Evolutionary conservation across 2,888 invertebrate species (phyloP).

Genomic region (Cybosia mesomella): DNA sequence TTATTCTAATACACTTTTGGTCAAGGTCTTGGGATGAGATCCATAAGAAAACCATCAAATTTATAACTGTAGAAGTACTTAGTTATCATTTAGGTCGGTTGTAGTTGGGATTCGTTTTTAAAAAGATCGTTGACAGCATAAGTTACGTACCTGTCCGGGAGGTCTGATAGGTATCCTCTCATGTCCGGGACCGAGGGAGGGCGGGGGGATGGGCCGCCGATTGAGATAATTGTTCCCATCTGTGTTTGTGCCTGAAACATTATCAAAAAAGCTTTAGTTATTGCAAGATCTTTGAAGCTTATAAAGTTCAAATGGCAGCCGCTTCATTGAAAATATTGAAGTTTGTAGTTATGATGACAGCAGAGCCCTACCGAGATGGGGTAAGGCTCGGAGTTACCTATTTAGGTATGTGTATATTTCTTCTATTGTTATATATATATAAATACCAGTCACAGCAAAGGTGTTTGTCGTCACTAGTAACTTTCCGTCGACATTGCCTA

Average conservation of each 20-base stretch:
- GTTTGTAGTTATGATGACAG: not conserved
- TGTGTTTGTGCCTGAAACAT: constrained; percentile 85
- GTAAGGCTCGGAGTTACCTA: too few species aligned
- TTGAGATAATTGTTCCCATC: constrained; percentile 89
- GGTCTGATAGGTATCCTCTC: constrained; percentile 95
- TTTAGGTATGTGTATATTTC: too few species aligned
- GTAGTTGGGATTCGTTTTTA: not conserved
- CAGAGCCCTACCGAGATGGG: too few species aligned
- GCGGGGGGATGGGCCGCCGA: constrained; percentile 93
- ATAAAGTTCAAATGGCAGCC: too few species aligned
- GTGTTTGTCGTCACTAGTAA: not conserved
- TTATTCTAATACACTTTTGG: too few species aligned
- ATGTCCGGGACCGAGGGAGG: constrained; percentile 93
- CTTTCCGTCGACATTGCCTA: not conserved
- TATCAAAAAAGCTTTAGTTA: not conserved
- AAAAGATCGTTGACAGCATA: not conserved
- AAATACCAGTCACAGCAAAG: not conserved
- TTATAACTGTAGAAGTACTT: too few species aligned
- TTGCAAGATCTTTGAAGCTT: not conserved
- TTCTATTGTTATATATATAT: too few species aligned
- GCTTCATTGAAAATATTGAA: too few species aligned
- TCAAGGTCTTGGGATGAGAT: too few species aligned
- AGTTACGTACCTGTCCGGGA: constrained; percentile 86
- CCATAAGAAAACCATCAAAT: too few species aligned
- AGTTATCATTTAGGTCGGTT: not conserved